Base-by-base conservation (phyloP, 2,113 vertebrate genomes). In the Lipophrys pholis region DNA sequence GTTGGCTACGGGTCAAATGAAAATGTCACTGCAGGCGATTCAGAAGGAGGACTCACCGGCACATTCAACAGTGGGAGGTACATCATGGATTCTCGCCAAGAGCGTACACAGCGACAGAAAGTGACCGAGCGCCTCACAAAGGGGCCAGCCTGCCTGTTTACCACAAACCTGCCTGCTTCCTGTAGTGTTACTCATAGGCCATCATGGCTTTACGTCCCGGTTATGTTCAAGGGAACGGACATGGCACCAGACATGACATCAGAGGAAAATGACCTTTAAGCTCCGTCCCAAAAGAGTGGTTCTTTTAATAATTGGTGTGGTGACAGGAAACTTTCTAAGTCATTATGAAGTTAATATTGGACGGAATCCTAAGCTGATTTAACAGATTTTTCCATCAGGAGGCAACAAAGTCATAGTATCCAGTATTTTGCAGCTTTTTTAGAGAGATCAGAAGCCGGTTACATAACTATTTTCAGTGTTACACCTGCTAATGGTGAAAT, bases 1-100 rank as follows among this genome's bases (percentile, higher is more conserved):
- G 91, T 81, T 87, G 82, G 84, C 87, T 69, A 64, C 71, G 82
- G 89, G 92, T 93, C 87, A 89, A 87, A 91, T 90, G 87, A 87
- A 92, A 93, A 93, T 91, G 87, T 87, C 89, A 92, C 81, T 73
- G 66, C 58, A 65, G 76, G 69, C 73, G 68, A 73, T 62, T 78
- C 54, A 39, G 42, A 57, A 62, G 43, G 57, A 55, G 52, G 51
- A 48, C 65, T 67, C 62, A 73, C 41, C 9, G 30, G 83, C 43
- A 80, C 52, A 53, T 55, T 81, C 53, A 86, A 80, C 83, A 48
- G 57, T 85, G 69, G 11, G 73, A 82, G 73, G 86, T 63, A 69
- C 83, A 82, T 77, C 49, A 55, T 42, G 21, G 62, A 14, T 17
- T 17, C 50, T 36, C 14, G 68, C 5, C 5, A 52, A 73, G 55